These are phyloP conservation scores for Metopolophium dirhodum DNA, from an alignment of 1,140 invertebrate species.

Conservation along the genomic window DNA sequence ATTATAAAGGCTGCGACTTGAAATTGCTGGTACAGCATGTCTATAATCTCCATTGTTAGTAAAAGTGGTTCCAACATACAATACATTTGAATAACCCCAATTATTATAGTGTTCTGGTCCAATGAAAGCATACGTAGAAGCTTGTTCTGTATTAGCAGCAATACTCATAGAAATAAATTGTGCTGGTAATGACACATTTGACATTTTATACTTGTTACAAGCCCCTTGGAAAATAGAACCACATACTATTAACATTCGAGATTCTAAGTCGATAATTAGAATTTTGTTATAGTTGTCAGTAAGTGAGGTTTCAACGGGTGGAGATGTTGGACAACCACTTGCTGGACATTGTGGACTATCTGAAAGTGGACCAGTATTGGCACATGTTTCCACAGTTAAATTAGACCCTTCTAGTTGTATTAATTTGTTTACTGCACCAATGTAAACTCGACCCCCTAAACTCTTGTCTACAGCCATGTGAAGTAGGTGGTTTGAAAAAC, in stretches of 20 bases:
- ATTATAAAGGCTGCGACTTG: conserved; percentile 80
- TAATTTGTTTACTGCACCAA: conserved; percentile 69
- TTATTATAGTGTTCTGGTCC: conserved; percentile 84
- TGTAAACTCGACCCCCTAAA: conserved; percentile 66
- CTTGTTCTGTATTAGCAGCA: conserved; percentile 88
- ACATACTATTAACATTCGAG: conserved; percentile 82
- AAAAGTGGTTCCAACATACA: conserved; percentile 95
- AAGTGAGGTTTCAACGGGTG: conserved; percentile 70
- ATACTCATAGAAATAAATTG: conserved; percentile 80
- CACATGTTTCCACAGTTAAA: conserved; percentile 64
- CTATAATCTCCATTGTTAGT: conserved; percentile 90
- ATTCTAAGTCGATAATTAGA: conserved; percentile 83
- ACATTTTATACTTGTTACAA: conserved; percentile 83
- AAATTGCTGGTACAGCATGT: conserved; percentile 93
- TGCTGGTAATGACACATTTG: conserved; percentile 78
- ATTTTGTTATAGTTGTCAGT: conserved; percentile 92
- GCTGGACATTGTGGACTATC: conserved; percentile 90
- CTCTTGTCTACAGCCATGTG: conserved; percentile 67
- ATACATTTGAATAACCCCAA: conserved; percentile 78
- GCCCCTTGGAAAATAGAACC: conserved; percentile 88
- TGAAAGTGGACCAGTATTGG: conserved; percentile 72
- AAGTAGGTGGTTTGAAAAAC: conserved; percentile 52
- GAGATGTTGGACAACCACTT: conserved; percentile 73
- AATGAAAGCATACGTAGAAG: conserved; percentile 93
- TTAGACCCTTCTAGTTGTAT: conserved; percentile 66